phyloP scores from a whole-genome alignment of 2,113 vertebrate genomes.

The Stomatorhinus ivindoensis region DNA sequence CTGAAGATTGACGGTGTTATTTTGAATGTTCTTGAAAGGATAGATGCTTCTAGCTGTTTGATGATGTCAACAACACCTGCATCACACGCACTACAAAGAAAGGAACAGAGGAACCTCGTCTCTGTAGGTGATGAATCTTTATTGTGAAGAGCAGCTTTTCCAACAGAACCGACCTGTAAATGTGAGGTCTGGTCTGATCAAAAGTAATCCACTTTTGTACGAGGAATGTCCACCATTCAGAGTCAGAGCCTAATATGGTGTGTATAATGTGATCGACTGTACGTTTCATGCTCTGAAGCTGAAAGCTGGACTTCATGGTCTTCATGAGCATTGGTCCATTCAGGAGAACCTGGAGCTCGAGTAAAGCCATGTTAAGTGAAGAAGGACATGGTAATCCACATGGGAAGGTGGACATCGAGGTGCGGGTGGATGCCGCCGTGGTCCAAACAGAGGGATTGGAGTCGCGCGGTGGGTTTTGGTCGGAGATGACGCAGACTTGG shows the following conservation, averaged over 20 bases:
- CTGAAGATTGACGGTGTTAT: slow-evolving; percentile 18
- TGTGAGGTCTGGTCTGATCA: background rate
- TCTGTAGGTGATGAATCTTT: background rate
- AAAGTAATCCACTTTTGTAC: background rate
- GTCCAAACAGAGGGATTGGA: background rate
- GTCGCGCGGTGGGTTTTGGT: background rate
- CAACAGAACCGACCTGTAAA: background rate
- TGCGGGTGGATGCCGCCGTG: background rate
- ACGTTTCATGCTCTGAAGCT: background rate
- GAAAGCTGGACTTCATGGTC: background rate
- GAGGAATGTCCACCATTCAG: background rate
- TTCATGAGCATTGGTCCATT: background rate
- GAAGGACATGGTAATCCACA: background rate
- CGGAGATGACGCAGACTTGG: background rate
- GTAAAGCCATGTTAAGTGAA: background rate
- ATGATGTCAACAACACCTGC: background rate
- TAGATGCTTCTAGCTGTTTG: background rate
- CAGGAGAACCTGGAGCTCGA: background rate
- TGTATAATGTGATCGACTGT: background rate
- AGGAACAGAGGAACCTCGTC: background rate
- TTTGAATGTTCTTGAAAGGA: slow-evolving; percentile 19
- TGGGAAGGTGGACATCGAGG: background rate
- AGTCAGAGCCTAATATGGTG: background rate
- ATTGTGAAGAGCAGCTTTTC: background rate
- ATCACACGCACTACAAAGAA: background rate